Evolutionary conservation across 2,113 vertebrate genomes (phyloP), one percentile per base, ranked within the genome.

Genomic region (Muscicapa adusta): DNA sequence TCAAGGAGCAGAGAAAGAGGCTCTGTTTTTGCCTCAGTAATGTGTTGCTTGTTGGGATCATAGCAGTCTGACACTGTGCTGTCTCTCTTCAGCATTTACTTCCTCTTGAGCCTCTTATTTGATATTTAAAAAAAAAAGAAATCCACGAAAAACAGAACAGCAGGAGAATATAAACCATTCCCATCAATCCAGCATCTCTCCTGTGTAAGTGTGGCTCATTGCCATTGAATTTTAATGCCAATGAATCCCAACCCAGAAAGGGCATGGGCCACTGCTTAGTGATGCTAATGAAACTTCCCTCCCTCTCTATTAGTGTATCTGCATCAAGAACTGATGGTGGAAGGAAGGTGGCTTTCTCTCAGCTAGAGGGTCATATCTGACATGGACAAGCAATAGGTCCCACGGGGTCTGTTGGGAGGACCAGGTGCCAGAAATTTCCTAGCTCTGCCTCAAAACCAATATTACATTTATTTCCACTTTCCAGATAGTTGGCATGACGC

Each of bases 1-100:
- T 90, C 87, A 91, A 94, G 63, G 29, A 72, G 22, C 29, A 85
- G 40, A 94, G 72, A 88, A 97, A 86, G 79, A 73, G 23, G 25
- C 57, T 79, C 88, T 95, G 61, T 38, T 92, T 94, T 89, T 57
- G 29, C 76, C 89, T 94, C 8, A 8, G 79, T 68, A 71, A 56
- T 57, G 38, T 62, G 34, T 78, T 89, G 3, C 42, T 84, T 65
- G 75, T 56, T 91, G 61, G 67, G 34, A 88, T 76, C 73, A 82
- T 11, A 88, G 60, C 50, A 3, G 3, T 54, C 71, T 88, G 81
- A 94, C 58, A 47, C 34, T 76, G 29, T 2, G 88, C 45, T 17
- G 24, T 56, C 26, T 74, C 62, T 82, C 83, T 66, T 84, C 54
- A 81, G 40, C 36, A 50, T 86, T 84, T 36, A 34, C 42, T 89